Evolutionary conservation across 1,140 invertebrate species (phyloP), one percentile per base, ranked within the genome.

Genomic region (Coboldia fuscipes): DNA sequence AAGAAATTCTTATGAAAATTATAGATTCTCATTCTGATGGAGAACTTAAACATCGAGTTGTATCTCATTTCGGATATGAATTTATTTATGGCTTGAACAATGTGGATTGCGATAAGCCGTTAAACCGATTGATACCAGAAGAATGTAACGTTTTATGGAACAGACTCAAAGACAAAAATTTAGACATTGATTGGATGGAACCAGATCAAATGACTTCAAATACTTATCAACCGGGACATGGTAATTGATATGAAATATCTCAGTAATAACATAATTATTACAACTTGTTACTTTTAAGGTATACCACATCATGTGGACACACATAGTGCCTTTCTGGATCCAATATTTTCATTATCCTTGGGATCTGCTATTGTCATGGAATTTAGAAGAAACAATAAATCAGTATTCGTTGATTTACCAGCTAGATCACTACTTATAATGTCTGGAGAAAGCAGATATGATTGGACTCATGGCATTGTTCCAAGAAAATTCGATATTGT

Each of bases 291-390:
- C 3, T 36, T 26, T 33, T 27, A 23, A 83, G 86, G 88, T 17
- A 97, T 97, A 45, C 89, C 90, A 34, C 66, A 77, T 2, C 92
- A 97, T 61, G 70, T 93, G n/a, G 92, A 97, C 47, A 93, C 84
- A 1, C 85, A 92, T 48, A 86, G 83, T 56, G 74, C 82, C 3
- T 97, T 96, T 62, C 75, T 84, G 45, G 74, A 82, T 49, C 75
- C 75, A 14, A 84, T 97, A 40, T 47, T 94, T 15, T 88, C 83
- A 5, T 45, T 97, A 1, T 93, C 85, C 16, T 60, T 96, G n/a
- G 71, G 74, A 22, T 77, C 82, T n/a, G 59, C 72, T 37, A 70
- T 77, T 30, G 63, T 92, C 0, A 94, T 94, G 85, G 81, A 94
- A 44, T 94, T 86, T 45, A 67, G 72, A 44, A 66, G 67, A 42